Evolutionary conservation across 2,113 vertebrate genomes (phyloP).

Genomic region (Mellivora capensis): DNA sequence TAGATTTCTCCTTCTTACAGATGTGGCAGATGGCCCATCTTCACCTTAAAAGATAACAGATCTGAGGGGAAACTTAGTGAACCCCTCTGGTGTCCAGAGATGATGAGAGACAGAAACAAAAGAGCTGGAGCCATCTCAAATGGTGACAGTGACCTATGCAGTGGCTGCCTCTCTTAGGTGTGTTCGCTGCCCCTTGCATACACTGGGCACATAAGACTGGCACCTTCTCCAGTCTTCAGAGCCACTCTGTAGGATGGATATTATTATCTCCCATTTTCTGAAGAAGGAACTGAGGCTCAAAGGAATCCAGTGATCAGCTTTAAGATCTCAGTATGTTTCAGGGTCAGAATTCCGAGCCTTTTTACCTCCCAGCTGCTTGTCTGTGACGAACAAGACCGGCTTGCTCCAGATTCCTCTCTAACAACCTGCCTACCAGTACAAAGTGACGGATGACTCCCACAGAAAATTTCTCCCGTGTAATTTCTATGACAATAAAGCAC

Average conservation of each 20-base stretch:
- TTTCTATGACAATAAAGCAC: conserved; percentile 35
- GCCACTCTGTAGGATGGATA: not conserved
- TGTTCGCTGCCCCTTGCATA: not conserved
- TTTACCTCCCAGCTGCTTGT: not conserved
- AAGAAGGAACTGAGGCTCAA: not conserved
- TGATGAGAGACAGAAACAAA: not conserved
- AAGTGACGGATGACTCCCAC: not conserved
- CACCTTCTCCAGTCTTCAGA: not conserved
- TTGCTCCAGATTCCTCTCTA: not conserved
- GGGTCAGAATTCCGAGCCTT: not conserved
- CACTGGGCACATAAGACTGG: not conserved
- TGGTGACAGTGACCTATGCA: not conserved
- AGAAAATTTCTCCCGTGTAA: conserved; percentile 4
- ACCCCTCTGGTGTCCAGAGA: not conserved
- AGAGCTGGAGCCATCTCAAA: not conserved
- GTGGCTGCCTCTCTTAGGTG: not conserved
- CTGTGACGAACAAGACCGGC: not conserved
- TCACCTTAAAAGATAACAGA: not conserved
- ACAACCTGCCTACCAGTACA: not conserved
- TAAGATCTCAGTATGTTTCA: not conserved
- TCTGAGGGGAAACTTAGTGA: not conserved
- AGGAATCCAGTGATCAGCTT: not conserved
- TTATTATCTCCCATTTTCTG: not conserved
- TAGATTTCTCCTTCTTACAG: not conserved
- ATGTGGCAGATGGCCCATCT: not conserved